A percentile compares a stretch with the other conserved stretches of the same genome.
phyloP scores from a whole-genome alignment of 1,140 invertebrate genomes.

The Eufriesea mexicana region DNA sequence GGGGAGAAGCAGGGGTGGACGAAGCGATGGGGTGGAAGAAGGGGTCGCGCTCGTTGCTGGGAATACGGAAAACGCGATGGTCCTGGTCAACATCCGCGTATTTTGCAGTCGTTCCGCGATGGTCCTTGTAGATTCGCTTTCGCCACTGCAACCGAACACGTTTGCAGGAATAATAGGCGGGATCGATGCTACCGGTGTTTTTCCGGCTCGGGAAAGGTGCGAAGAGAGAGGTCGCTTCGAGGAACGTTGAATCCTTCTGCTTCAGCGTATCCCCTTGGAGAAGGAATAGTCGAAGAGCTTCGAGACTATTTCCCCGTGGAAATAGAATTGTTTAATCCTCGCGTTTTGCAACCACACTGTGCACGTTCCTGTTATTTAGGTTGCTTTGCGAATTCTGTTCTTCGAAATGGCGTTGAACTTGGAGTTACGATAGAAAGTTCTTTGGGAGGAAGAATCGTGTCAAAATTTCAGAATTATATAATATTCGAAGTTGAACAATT shows the following conservation, averaged over 20 bases:
- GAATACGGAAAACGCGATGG: not conserved
- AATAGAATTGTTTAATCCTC: not conserved
- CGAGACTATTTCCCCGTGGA: too few species aligned
- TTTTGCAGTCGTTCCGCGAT: constrained; percentile 19
- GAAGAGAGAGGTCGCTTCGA: not conserved
- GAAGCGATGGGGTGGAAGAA: not conserved
- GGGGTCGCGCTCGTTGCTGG: constrained; percentile 2
- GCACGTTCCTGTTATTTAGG: too few species aligned
- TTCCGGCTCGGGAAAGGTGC: not conserved
- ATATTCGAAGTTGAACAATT: too few species aligned
- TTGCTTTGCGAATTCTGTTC: too few species aligned
- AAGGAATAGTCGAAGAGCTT: not conserved
- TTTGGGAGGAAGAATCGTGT: too few species aligned
- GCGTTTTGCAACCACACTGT: too few species aligned
- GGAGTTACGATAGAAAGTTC: too few species aligned
- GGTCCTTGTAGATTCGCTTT: not conserved
- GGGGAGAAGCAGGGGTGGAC: not conserved
- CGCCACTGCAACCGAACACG: not conserved
- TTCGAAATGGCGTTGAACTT: too few species aligned
- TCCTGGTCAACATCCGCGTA: constrained; percentile 4
- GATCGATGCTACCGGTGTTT: not conserved
- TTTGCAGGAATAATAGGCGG: constrained; percentile 15
- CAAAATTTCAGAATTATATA: too few species aligned
- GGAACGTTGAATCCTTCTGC: not conserved
- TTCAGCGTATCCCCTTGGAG: not conserved